Conservation (phyloP, 2,888 invertebrate species). For the Parnassius glacialis region DNA sequence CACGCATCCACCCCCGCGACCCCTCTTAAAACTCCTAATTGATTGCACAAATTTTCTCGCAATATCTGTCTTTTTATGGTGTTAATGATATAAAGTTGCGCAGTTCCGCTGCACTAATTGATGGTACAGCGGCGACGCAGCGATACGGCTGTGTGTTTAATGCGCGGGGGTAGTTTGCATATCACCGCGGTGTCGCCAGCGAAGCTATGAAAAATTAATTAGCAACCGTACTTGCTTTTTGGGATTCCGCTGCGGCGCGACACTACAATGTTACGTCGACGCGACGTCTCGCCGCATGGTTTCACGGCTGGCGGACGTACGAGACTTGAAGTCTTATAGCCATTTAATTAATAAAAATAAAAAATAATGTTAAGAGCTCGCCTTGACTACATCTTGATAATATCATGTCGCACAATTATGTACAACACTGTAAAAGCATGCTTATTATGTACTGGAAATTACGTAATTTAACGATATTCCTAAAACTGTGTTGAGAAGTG, state of each 20-base stretch:
- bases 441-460: too few species aligned
- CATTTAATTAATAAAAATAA: too few species aligned
- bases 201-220: conserved; percentile 66
- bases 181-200: conserved; percentile 50
- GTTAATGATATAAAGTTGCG: conserved; percentile 78
- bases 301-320: too few species aligned
- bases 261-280: neutral
- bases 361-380: too few species aligned
- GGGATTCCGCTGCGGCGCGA: conserved; percentile 34
- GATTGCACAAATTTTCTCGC: conserved; percentile 80
- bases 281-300: too few species aligned
- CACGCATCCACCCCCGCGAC: conserved; percentile 63
- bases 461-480: too few species aligned
- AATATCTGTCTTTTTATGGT: conserved; percentile 80
- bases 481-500: too few species aligned
- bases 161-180: conserved; percentile 45
- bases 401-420: too few species aligned
- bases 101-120: conserved; percentile 72
- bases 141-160: conserved; percentile 35
- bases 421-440: too few species aligned
- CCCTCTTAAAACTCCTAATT: conserved; percentile 78
- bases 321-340: too few species aligned
- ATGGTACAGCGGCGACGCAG: conserved; percentile 52
- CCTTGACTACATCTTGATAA: too few species aligned
- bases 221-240: conserved; percentile 49